Conservation (phyloP, 2,113 vertebrate species). For the Ovis canadensis region DNA sequence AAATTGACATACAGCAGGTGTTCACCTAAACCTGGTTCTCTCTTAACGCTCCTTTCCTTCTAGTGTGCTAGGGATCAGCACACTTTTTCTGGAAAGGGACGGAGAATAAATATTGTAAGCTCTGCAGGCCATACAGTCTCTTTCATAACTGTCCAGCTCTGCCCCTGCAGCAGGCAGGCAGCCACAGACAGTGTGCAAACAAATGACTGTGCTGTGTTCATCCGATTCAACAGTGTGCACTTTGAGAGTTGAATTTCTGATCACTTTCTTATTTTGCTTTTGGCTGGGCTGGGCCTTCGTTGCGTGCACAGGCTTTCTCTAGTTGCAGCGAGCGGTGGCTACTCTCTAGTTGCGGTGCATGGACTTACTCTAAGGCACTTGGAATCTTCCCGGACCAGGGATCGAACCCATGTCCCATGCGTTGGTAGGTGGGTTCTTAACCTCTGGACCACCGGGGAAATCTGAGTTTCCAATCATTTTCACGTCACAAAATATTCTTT, state of each 20-base stretch:
- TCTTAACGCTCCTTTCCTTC: neutral
- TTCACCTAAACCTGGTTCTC: neutral
- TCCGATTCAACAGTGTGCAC: neutral
- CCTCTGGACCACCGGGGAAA: neutral
- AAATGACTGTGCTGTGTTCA: neutral
- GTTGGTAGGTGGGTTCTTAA: neutral
- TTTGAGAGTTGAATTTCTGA: neutral
- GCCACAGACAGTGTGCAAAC: neutral
- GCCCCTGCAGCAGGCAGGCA: neutral
- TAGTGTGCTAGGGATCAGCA: neutral
- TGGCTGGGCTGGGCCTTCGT: neutral
- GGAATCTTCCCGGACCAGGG: neutral
- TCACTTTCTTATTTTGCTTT: neutral
- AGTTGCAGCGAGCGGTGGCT: neutral
- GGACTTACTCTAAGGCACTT: neutral
- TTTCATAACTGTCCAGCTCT: neutral
- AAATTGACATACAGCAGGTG: neutral
- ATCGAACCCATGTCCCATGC: neutral
- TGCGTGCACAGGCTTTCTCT: neutral
- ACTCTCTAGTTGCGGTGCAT: neutral
- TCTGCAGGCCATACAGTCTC: neutral
- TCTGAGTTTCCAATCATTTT: neutral
- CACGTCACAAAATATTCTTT: neutral
- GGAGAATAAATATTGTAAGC: neutral
- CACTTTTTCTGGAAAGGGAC: neutral